Conservation (phyloP, 2,888 invertebrate species). For the Cerastoderma edule region DNA sequence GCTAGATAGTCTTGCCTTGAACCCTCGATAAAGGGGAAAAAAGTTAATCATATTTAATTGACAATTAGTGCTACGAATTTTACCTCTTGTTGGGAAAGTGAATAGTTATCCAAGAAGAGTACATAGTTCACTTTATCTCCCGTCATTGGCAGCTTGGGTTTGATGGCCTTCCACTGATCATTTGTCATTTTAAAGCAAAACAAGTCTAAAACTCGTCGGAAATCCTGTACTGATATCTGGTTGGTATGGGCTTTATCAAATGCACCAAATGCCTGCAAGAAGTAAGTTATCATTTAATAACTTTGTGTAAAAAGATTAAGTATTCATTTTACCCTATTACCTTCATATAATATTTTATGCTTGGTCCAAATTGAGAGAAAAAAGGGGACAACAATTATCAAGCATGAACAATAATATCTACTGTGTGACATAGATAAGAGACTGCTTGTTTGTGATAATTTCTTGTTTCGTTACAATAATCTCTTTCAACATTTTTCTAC, state of each 20-base stretch:
- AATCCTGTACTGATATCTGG: conserved; percentile 70
- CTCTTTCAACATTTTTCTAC: too few relatives aligned
- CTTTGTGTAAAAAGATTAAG: neutral
- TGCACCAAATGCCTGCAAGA: conserved; percentile 79
- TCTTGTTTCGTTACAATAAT: too few relatives aligned
- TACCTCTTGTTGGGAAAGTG: conserved; percentile 68
- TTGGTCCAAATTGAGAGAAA: too few relatives aligned
- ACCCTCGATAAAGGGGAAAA: too few relatives aligned
- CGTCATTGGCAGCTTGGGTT: conserved; percentile 63
- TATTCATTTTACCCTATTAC: neutral
- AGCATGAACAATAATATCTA: too few relatives aligned
- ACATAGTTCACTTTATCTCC: conserved; percentile 76
- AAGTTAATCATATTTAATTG: too few relatives aligned
- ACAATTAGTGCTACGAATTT: too few relatives aligned
- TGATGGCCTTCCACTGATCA: conserved; percentile 77
- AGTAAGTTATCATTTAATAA: neutral
- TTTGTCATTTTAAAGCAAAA: conserved; percentile 81
- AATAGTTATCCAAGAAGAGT: conserved; percentile 72
- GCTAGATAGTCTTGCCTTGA: too few relatives aligned
- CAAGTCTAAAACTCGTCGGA: conserved; percentile 79
- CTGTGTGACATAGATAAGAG: too few relatives aligned
- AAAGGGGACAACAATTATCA: too few relatives aligned
- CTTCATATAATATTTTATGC: neutral
- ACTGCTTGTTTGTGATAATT: too few relatives aligned
- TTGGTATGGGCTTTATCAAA: conserved; percentile 79